Evolutionary conservation across 2,888 invertebrate species (phyloP), one percentile per base, ranked within the genome.

Genomic region (Apamea epomidion): DNA sequence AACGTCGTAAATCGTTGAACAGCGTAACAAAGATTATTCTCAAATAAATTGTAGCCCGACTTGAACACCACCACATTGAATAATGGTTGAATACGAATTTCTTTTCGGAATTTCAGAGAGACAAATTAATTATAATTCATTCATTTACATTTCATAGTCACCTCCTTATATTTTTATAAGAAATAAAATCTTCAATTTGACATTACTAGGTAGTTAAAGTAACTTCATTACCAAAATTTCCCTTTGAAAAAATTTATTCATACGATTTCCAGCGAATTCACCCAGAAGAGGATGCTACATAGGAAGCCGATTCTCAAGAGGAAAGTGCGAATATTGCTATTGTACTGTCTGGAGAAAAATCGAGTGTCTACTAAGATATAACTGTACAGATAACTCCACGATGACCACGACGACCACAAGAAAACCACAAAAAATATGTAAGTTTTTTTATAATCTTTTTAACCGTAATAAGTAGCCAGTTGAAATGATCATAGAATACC

Each of bases 241-340:
- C 65, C 2, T 64, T 58, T 42, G 16, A 4, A 29, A 75, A 58
- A 45, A 76, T 32, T 21, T 32, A 32, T 76, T 58, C 18, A 45
- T 32, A 25, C 42, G 29, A 45, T 58, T 76, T 58, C 42, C 45
- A 76, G 76, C 32, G 8, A 76, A 76, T 45, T 3, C 7, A 45
- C 76, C 76, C 14, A 1, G 12, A 76, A 76, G 0, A 58, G 76
- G 76, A 2, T 76, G 76, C 45, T 29, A 1, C 32, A n/a, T 76
- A 76, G 76, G 76, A 58, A 76, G 58, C 45, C 58, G 45, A n/a
- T 76, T 45, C 32, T 0, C 1, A 58, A 54, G 58, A 18, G 58
- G 58, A 14, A 6, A n/a, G 45, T 76, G 76, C 14, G 25, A 14
- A 45, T 45, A 58, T 58, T 76, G 76, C 45, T 5, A 32, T 32